phyloP scores from a whole-genome alignment of 2,113 vertebrate species.

The Sterna hirundo region DNA sequence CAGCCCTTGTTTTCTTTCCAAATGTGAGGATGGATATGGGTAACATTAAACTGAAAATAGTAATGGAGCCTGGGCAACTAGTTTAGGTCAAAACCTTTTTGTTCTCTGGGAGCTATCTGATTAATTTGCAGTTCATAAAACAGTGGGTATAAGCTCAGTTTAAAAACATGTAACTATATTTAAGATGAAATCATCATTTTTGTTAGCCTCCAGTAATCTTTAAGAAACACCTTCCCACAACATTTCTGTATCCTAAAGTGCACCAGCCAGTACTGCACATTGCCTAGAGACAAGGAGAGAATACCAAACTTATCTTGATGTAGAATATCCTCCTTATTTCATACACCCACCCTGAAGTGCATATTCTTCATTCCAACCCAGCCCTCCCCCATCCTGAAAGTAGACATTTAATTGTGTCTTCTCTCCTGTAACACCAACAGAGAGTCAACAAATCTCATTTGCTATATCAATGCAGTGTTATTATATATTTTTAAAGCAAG shows the following conservation, averaged over 20 bases:
- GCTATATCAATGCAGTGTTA: conserved; percentile 75
- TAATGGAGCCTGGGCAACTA: conserved; percentile 64
- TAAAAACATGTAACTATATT: conserved; percentile 67
- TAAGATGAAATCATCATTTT: conserved; percentile 68
- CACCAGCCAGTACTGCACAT: conserved; percentile 47
- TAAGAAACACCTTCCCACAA: conserved; percentile 62
- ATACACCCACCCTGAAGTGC: conserved; percentile 52
- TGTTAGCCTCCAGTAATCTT: conserved; percentile 62
- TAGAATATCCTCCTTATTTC: conserved; percentile 61
- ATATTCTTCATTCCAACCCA: conserved; percentile 60
- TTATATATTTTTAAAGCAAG: conserved; percentile 85
- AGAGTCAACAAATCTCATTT: conserved; percentile 75
- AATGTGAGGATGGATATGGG: conserved; percentile 68
- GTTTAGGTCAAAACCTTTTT: conserved; percentile 72
- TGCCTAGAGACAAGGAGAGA: conserved; percentile 60
- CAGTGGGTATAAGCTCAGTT: conserved; percentile 57
- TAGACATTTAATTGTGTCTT: conserved; percentile 56
- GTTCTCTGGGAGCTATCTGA: conserved; percentile 65
- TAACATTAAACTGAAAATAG: conserved; percentile 74
- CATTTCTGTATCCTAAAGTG: conserved; percentile 63
- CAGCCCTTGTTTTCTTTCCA: conserved; percentile 72
- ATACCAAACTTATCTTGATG: conserved; percentile 58
- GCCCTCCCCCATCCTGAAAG: conserved; percentile 32
- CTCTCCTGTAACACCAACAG: conserved; percentile 45
- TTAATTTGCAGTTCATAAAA: conserved; percentile 68